A percentile compares a stretch with the other conserved stretches of the same genome.
phyloP scores from a whole-genome alignment of 2,888 invertebrate genomes.

The Lithosia quadra region DNA sequence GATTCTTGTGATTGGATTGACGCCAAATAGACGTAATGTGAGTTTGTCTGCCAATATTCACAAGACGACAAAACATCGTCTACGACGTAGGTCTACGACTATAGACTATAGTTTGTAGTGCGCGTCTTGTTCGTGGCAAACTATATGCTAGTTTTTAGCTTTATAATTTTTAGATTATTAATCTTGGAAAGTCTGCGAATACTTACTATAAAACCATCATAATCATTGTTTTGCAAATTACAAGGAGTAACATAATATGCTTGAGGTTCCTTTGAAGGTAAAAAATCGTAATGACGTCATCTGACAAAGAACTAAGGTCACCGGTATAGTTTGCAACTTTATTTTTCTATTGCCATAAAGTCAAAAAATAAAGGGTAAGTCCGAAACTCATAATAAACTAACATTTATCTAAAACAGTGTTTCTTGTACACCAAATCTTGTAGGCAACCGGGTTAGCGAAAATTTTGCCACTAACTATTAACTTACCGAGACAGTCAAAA shows the following conservation, averaged over 20 bases:
- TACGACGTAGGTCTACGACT: too few relatives aligned
- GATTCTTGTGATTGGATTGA: slow-evolving; percentile 20
- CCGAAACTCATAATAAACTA: background rate
- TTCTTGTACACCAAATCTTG: background rate
- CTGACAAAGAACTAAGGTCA: too few relatives aligned
- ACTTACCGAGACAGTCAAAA: background rate
- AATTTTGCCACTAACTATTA: background rate
- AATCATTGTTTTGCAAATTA: too few relatives aligned
- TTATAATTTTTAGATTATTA: background rate
- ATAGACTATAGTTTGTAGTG: background rate
- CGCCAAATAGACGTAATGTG: slow-evolving; percentile 21
- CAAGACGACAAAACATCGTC: background rate
- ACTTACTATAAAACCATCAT: too few relatives aligned
- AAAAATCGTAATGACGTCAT: too few relatives aligned
- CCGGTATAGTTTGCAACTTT: too few relatives aligned
- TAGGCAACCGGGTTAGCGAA: background rate
- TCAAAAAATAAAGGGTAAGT: too few relatives aligned
- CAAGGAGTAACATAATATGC: background rate
- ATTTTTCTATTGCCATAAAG: too few relatives aligned
- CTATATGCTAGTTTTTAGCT: background rate
- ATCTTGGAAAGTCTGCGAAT: too few relatives aligned
- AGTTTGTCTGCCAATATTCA: slow-evolving; percentile 13
- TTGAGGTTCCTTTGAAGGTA: too few relatives aligned
- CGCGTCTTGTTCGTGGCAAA: background rate
- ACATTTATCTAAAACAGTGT: too few relatives aligned